A percentile compares a stretch with the other conserved stretches of the same genome.
phyloP scores from a whole-genome alignment of 2,888 invertebrate species.

The Nomada lathburiana region DNA sequence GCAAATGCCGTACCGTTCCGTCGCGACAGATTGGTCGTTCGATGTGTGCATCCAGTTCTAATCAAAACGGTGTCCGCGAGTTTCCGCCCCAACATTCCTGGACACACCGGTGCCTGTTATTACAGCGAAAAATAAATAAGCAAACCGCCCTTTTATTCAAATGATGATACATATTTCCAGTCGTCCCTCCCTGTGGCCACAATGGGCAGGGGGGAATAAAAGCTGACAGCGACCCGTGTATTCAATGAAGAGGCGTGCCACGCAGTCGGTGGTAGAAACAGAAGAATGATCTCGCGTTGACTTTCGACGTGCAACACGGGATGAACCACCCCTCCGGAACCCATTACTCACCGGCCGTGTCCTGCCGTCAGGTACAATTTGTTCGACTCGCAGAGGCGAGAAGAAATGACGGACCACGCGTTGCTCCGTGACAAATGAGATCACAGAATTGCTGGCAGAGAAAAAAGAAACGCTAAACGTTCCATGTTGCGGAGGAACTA shows the following conservation, averaged over 20 bases:
- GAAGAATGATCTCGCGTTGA: conserved; percentile 61
- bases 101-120: conserved; percentile 15
- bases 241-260: conserved; percentile 59
- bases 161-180: conserved; percentile 39
- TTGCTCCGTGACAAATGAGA: conserved; percentile 65
- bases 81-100: conserved; percentile 6
- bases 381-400: conserved; percentile 65
- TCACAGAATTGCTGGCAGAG: conserved; percentile 28
- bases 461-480: conserved; percentile 16
- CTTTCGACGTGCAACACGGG: conserved; percentile 61
- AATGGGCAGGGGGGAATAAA: conserved; percentile 20
- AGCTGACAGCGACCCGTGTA: conserved; percentile 29
- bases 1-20: conserved; percentile 1
- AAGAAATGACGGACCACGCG: conserved; percentile 63
- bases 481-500: not conserved
- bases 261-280: conserved; percentile 46
- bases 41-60: not conserved
- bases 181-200: conserved; percentile 7
- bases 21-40: not conserved
- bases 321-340: conserved; percentile 56
- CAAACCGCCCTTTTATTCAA: conserved; percentile 25
- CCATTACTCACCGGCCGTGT: conserved; percentile 69
- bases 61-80: conserved; percentile 26
- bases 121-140: conserved; percentile 40
- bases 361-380: conserved; percentile 70